phyloP scores from a whole-genome alignment of 2,113 vertebrate genomes.

The Passer montanus region DNA sequence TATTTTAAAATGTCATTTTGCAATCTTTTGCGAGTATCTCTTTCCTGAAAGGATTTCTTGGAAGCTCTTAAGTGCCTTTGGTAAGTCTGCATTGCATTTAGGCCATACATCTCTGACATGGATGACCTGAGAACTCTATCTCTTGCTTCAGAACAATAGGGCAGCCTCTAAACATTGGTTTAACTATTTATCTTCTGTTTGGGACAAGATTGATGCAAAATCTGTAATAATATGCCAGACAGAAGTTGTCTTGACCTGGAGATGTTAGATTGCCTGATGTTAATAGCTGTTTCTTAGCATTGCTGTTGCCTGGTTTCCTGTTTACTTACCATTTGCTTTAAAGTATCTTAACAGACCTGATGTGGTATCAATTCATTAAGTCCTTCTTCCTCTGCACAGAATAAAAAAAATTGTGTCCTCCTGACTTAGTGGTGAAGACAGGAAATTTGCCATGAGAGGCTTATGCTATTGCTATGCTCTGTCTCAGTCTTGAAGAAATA shows the following conservation, averaged over 20 bases:
- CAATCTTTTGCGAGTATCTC: neutral
- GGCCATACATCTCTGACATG: neutral
- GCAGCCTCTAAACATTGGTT: neutral
- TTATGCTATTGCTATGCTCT: neutral
- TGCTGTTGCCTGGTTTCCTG: neutral
- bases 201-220: neutral
- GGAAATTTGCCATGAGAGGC: neutral
- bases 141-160: neutral
- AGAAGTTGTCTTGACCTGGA: neutral
- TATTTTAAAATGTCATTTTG: neutral
- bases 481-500: neutral
- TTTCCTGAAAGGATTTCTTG: neutral
- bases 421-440: neutral
- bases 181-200: neutral
- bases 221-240: neutral
- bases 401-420: neutral
- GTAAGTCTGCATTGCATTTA: neutral
- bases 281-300: neutral
- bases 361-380: neutral
- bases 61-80: neutral
- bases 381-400: neutral
- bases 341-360: neutral
- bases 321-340: neutral
- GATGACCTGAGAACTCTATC: neutral
- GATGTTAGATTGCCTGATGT: neutral